Conservation (phyloP, 2,888 invertebrate species). For the Papilio protenor region DNA sequence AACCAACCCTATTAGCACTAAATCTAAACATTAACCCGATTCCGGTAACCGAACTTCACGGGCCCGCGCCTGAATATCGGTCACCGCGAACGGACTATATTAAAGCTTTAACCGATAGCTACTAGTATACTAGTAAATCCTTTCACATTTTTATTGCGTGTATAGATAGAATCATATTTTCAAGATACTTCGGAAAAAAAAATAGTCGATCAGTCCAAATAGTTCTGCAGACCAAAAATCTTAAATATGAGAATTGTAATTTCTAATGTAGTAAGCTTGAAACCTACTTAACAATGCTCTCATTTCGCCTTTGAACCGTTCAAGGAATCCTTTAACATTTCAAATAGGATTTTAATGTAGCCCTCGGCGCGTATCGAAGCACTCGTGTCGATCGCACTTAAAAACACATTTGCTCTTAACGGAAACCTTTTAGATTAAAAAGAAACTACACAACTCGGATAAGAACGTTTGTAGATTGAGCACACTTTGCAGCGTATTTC, state of each 20-base stretch:
- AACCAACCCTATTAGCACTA: slow-evolving; percentile 83
- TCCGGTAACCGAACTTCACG: slow-evolving; percentile 78
- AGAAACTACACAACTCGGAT: slow-evolving; percentile 36
- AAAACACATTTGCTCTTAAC: slow-evolving; percentile 44
- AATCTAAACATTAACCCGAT: slow-evolving; percentile 84
- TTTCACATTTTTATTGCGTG: neutral
- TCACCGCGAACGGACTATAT: slow-evolving; percentile 65
- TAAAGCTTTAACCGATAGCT: slow-evolving; percentile 58
- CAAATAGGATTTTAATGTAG: slow-evolving; percentile 45
- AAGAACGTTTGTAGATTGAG: slow-evolving; percentile 35
- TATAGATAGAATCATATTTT: neutral
- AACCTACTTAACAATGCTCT: slow-evolving; percentile 23
- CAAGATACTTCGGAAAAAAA: too few relatives aligned
- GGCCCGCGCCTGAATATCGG: slow-evolving; percentile 72
- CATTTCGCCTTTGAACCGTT: slow-evolving; percentile 27
- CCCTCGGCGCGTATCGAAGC: slow-evolving; percentile 39
- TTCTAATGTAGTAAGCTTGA: slow-evolving; percentile 7
- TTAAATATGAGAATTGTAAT: neutral
- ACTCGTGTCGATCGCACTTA: slow-evolving; percentile 44
- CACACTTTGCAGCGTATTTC: slow-evolving; percentile 1
- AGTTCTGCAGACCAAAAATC: neutral
- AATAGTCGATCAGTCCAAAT: too few relatives aligned
- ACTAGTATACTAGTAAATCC: slow-evolving; percentile 48
- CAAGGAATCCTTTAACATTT: slow-evolving; percentile 36
- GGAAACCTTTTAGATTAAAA: slow-evolving; percentile 44